Base-by-base conservation (phyloP, 2,797 vertebrate species). In the Acipenser ruthenus region DNA sequence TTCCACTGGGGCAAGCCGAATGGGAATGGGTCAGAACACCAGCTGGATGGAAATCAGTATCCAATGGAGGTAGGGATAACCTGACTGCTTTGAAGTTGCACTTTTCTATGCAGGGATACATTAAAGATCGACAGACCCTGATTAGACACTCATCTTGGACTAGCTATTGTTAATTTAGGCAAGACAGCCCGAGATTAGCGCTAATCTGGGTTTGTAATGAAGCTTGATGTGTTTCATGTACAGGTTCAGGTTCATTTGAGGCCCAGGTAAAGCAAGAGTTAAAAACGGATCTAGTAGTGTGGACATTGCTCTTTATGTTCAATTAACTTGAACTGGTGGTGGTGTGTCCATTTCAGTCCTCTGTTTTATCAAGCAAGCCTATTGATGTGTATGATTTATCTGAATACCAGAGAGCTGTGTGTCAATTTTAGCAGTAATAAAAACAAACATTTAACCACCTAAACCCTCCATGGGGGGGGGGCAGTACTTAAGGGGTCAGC, bases 1-100 rank as follows among this genome's bases (percentile, higher is more conserved):
- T 96, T 96, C 78, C 94, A 94, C 78, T 95, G 93, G 92, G 93
- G 94, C 49, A 83, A 80, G 49, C 79, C 63, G 0, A 75, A 78
- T 0, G 52, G 59, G 1, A 90, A 90, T 0, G 93, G 93, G 10
- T 95, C 92, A 0, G 92, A 95, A 79, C 93, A 96, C 83, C 93
- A 90, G 0, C 70, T 93, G 0, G 86, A 92, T 0, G 68, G 84
- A 11, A 86, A 50, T 69, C 83, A 79, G 77, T 86, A 79, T 70
- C 88, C 91, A 8, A 91, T 93, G 92, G 93, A 97, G 91, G 93
- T 92, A 73, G 2, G 75, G 71, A 12, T 4, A 15, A 37, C 11
- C 10, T 76, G 73, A 63, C 52, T 64, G 75, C 65, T 64, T 53
- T 10, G 37, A 72, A 70, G 67, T 49, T 51, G 12, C 50, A 49